A percentile compares a stretch with the other conserved stretches of the same genome.
These are phyloP conservation scores for Nesogale talazaci DNA, from an alignment of 2,113 vertebrate genomes.

Conservation along the genomic window DNA sequence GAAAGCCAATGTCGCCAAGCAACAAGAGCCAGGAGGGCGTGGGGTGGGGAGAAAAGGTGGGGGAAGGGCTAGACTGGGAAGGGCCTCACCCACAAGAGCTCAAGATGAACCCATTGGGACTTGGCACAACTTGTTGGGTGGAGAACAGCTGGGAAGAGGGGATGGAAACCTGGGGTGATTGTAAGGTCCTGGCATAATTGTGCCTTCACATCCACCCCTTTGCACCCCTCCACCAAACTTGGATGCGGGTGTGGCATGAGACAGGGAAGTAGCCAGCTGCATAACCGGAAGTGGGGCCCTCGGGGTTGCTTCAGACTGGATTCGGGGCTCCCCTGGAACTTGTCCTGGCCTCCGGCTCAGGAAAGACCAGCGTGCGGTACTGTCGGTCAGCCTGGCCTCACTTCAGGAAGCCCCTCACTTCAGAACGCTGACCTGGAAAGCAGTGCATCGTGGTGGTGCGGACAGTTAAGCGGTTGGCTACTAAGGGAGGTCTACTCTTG, in stretches of 20 bases:
- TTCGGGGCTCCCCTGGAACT: background rate
- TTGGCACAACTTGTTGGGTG: background rate
- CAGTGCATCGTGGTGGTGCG: no score
- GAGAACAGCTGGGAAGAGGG: fast-evolving
- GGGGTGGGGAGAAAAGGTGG: background rate
- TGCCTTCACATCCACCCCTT: fast-evolving
- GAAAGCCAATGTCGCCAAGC: background rate
- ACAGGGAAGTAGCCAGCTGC: background rate
- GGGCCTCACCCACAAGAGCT: background rate
- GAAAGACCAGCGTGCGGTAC: background rate
- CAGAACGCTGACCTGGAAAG: no score
- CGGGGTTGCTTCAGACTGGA: background rate
- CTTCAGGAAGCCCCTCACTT: background rate
- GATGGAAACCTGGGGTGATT: background rate
- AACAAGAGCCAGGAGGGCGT: background rate
- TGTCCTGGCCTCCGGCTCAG: background rate
- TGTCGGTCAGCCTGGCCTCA: fast-evolving
- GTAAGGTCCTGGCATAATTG: background rate
- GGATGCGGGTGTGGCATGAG: background rate
- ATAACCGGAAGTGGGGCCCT: background rate
- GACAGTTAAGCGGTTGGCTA: no score
- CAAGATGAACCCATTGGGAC: background rate
- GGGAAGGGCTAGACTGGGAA: background rate
- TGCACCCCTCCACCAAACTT: background rate
- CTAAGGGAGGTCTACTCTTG: no score